phyloP scores from a whole-genome alignment of 37 sponge, comb jelly and placozoan genomes.

The Beroe forskalii region DNA sequence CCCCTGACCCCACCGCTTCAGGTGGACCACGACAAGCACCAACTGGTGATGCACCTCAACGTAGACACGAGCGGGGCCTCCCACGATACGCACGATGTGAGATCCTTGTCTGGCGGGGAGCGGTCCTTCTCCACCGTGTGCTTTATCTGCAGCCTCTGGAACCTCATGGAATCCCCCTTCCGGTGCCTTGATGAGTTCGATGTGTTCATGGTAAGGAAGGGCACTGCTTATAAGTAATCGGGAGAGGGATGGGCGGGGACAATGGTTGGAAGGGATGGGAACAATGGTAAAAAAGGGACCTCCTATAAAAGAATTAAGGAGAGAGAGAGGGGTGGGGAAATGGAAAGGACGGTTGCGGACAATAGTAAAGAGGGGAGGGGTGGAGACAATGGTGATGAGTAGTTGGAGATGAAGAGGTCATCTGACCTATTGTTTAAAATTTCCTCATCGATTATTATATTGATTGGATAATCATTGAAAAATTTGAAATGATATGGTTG shows the following conservation, averaged over 20 bases:
- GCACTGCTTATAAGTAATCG: neutral
- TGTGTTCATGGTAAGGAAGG: conserved; percentile 98
- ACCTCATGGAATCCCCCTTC: conserved; percentile 92
- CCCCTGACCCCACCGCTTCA: neutral
- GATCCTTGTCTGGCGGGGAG: conserved; percentile 93
- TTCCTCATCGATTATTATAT: no score
- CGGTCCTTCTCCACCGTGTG: conserved; percentile 96
- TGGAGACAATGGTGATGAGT: no score
- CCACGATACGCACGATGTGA: conserved; percentile 77
- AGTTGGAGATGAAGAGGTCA: no score
- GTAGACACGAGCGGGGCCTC: conserved; percentile 29
- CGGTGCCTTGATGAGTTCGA: conserved; percentile 97
- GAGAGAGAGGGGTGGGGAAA: neutral
- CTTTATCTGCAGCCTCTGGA: conserved; percentile 97
- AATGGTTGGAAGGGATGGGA: no score
- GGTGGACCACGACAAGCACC: conserved; percentile 75
- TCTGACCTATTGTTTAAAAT: no score
- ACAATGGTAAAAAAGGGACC: no score
- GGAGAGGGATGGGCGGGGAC: no score
- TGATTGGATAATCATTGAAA: no score
- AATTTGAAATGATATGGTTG: no score
- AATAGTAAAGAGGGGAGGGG: no score
- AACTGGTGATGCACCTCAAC: conserved; percentile 73
- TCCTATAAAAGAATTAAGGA: neutral
- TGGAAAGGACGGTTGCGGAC: no score